Evolutionary conservation across 2,113 vertebrate genomes (phyloP), one percentile per base, ranked within the genome.

Genomic region (Bos indicus): DNA sequence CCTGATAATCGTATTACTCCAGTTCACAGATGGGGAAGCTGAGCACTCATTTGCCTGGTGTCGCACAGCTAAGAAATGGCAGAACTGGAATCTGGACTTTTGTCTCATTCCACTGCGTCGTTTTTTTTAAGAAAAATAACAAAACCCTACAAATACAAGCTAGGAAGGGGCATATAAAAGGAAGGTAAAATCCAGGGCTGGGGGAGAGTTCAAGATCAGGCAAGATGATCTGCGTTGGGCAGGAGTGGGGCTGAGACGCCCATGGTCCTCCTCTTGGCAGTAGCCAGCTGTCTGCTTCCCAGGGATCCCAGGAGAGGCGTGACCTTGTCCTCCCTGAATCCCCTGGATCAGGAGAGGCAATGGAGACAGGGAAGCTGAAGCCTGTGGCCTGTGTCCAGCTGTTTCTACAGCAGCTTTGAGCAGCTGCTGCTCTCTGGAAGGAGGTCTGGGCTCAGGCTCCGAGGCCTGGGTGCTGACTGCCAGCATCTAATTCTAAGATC

Each of bases 301-400:
- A 11, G 56, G 46, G 67, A 40, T 10, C 12, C 80, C 43, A 0
- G 30, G 28, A 40, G 21, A 81, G 87, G 77, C 0, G 1, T 30
- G 8, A 80, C 48, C 48, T 23, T 2, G 19, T 62, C 16, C 52
- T 33, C 46, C 33, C 46, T 4, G 33, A 5, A 12, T 1, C 26
- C 28, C 46, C 30, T 17, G 5, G 78, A n/a, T 46, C n/a, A 2
- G 17, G 80, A 62, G 17, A 51, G 28, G 12, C 21, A 2, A 4
- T 6, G 46, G 46, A 62, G 54, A 15, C 48, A 13, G 59, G 26
- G 4, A 23, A 33, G 16, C 74, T 54, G 5, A 51, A 26, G 56
- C 56, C 52, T 21, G 4, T 0, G 7, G 62, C 16, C 52, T 13
- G 2, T 0, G 10, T 15, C 30, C 13, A 2, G 6, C 0, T 1